Evolutionary conservation across 1,140 invertebrate genomes (phyloP), one percentile per base, ranked within the genome.

Genomic region (Cherax destructor): DNA sequence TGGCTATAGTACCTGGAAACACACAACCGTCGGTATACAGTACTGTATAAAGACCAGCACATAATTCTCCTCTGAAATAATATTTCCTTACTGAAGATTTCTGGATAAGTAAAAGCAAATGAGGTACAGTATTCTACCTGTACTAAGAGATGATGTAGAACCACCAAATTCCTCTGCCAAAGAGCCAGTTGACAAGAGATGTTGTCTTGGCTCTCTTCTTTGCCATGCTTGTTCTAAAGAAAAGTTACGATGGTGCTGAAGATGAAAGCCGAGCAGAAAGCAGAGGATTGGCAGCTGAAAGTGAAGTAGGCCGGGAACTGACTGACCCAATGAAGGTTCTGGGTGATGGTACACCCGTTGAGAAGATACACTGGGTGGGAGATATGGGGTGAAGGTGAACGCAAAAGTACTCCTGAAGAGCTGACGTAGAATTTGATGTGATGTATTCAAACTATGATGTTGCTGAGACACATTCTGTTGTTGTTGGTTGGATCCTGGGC

Each of bases 101-200:
- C 3, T 56, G 30, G n/a, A n/a, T n/a, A n/a, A n/a, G n/a, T n/a
- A 56, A 4, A 10, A 10, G 52, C 9, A 56, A 65, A 47, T 65
- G n/a, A 52, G 81, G 41, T 83, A n/a, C 59, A 41, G 30, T 41
- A 41, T 41, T 61, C 72, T 74, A 95, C 94, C 97, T 3, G 96
- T 97, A 88, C 97, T 97, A 4, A 98, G 93, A 49, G 97, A 98
- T 83, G 92, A 93, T 16, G 91, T 65, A n/a, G 88, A 91, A 47
- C 91, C 92, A 91, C 92, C 93, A 83, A 93, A 83, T 81, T 93
- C 97, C 95, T 98, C 97, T 16, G 96, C 97, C 91, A 98, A 94
- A 61, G 97, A 98, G 87, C 97, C 97, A 13, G 97, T 98, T 50
- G 97, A 98, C n/a, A 98, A 94, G 77, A 98, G 95, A 95, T 98